Conservation (phyloP, 2,797 vertebrate species). For the Epinephelus awoara region DNA sequence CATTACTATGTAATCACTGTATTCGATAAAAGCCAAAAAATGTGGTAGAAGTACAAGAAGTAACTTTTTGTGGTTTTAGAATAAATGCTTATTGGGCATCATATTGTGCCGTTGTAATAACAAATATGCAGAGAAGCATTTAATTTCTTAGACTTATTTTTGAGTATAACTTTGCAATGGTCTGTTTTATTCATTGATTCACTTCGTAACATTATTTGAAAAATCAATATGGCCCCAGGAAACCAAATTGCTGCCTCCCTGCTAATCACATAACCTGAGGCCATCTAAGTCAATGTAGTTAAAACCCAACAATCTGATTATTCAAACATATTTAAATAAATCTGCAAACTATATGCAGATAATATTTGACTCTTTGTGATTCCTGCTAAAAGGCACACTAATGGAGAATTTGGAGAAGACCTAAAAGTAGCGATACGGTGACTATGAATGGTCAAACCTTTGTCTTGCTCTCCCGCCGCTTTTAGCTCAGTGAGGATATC, state of each 20-base stretch:
- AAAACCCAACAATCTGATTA: conserved; percentile 23
- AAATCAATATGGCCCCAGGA: not conserved
- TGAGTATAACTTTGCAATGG: no score
- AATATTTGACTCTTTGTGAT: conserved; percentile 40
- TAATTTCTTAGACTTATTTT: no score
- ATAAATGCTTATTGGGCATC: not conserved
- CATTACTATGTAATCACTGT: conserved; percentile 24
- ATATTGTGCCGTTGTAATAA: conserved; percentile 2
- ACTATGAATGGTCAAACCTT: conserved; percentile 34
- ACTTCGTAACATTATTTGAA: not conserved
- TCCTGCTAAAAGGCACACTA: not conserved
- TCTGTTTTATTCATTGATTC: not conserved
- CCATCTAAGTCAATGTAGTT: not conserved
- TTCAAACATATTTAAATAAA: conserved; percentile 13
- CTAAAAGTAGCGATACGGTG: not conserved
- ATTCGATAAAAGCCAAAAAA: conserved; percentile 20
- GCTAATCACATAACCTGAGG: conserved; percentile 9
- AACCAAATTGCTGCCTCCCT: not conserved
- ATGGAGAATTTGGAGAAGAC: not conserved
- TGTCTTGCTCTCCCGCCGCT: conserved; percentile 66
- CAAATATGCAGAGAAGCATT: not conserved
- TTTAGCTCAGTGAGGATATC: conserved; percentile 98
- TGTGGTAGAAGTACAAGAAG: not conserved
- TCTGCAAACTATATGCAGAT: conserved; percentile 5
- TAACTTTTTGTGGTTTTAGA: conserved; percentile 26